These are phyloP conservation scores for Trissonchulus latispiculum DNA, from an alignment of 2,888 invertebrate species.

Conservation along the genomic window DNA sequence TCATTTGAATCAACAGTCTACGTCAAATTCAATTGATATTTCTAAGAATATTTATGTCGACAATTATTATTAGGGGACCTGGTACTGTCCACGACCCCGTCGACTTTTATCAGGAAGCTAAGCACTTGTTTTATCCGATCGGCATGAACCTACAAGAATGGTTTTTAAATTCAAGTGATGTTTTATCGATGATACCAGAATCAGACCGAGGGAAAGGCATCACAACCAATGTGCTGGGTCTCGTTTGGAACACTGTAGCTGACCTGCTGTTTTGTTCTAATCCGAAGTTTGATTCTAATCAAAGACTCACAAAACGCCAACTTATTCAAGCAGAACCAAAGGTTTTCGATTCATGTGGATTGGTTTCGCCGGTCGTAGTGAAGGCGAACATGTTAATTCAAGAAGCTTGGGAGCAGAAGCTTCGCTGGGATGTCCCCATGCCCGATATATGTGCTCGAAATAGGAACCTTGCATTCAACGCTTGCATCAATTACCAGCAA, in stretches of 20 bases:
- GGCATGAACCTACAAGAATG: constrained; percentile 22
- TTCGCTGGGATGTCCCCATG: not conserved
- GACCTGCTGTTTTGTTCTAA: too few relatives aligned
- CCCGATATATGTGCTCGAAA: too few relatives aligned
- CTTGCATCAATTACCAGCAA: not conserved
- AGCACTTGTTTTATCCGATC: constrained; percentile 22
- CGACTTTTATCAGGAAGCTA: constrained; percentile 18
- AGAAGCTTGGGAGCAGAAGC: not conserved
- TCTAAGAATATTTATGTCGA: too few relatives aligned
- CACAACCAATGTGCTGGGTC: too few relatives aligned
- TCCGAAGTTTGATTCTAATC: not conserved
- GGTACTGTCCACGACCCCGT: constrained; percentile 16
- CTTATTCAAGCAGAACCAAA: not conserved
- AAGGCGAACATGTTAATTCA: constrained; percentile 8
- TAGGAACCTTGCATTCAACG: not conserved
- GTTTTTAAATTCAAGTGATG: constrained; percentile 12
- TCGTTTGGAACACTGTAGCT: too few relatives aligned
- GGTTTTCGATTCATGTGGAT: constrained; percentile 11
- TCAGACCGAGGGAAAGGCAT: too few relatives aligned
- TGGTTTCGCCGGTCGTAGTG: not conserved
- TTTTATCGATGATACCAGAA: not conserved
- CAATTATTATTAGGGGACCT: constrained; percentile 16
- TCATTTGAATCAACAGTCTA: too few relatives aligned
- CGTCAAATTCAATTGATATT: too few relatives aligned
- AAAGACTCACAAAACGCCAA: not conserved